A percentile compares a stretch with the other conserved stretches of the same genome.
These are phyloP conservation scores for Ischnus inquisitorius DNA, from an alignment of 2,888 invertebrate species.

Conservation along the genomic window DNA sequence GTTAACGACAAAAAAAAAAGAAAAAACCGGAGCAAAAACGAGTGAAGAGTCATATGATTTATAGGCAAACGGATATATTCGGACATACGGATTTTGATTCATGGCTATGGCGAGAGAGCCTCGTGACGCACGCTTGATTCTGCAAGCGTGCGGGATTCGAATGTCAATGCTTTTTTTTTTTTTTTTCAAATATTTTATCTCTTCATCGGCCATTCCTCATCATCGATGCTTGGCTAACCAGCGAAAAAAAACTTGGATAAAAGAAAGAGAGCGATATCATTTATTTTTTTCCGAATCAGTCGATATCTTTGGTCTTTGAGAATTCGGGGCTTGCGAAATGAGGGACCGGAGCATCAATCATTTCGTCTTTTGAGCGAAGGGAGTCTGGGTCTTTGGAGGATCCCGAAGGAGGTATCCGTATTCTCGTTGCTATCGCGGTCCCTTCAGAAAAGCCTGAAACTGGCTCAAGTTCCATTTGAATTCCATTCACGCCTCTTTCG, in stretches of 20 bases:
- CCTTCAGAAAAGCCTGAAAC: slow-evolving; percentile 19
- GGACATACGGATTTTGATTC: slow-evolving; percentile 58
- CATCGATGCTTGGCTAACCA: not conserved
- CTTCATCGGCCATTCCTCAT: not conserved
- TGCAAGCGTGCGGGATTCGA: slow-evolving; percentile 7
- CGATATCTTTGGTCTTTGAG: not conserved
- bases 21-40: slow-evolving; percentile 13
- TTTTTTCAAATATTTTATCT: not conserved
- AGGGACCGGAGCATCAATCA: not conserved
- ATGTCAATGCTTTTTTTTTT: slow-evolving; percentile 36
- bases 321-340: not conserved
- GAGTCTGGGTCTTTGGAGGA: not conserved
- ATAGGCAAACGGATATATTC: slow-evolving; percentile 46
- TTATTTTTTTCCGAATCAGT: not conserved
- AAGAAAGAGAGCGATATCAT: not conserved
- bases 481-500: slow-evolving; percentile 22
- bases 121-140: slow-evolving; percentile 23
- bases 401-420: not conserved
- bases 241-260: not conserved
- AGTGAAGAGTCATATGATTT: slow-evolving; percentile 54
- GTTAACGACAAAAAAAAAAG: slow-evolving; percentile 8
- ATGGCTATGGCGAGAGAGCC: slow-evolving; percentile 25
- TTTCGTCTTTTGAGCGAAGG: not conserved
- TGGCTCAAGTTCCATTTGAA: slow-evolving; percentile 25
- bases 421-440: not conserved